Conservation (phyloP, 1,140 invertebrate species). For the Cyclargus thomasi region DNA sequence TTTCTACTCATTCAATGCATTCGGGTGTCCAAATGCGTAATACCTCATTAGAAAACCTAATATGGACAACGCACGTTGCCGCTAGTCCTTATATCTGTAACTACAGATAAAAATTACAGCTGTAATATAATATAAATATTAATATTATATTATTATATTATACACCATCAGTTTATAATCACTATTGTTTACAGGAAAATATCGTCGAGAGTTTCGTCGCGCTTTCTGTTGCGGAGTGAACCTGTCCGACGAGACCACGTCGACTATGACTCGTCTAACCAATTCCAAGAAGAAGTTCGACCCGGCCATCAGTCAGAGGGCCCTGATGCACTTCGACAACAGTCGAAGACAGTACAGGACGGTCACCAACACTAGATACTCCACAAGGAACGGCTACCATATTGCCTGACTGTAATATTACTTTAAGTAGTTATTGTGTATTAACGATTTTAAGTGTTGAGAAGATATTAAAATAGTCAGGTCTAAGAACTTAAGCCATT, state of each 20-base stretch:
- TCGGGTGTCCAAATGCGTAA: too few relatives aligned
- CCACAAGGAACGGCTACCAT: neutral
- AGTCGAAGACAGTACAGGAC: conserved; percentile 20
- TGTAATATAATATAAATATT: too few relatives aligned
- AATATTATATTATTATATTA: too few relatives aligned
- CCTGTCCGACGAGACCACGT: conserved; percentile 35
- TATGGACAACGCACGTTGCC: too few relatives aligned
- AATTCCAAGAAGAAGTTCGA: conserved; percentile 40
- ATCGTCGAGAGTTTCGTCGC: conserved; percentile 78
- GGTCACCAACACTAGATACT: conserved; percentile 12
- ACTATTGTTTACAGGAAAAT: conserved; percentile 76
- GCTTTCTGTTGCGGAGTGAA: conserved; percentile 72
- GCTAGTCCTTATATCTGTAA: too few relatives aligned
- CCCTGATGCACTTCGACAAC: conserved; percentile 16
- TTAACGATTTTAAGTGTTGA: too few relatives aligned
- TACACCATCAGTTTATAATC: too few relatives aligned
- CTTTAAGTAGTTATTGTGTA: neutral
- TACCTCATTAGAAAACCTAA: too few relatives aligned
- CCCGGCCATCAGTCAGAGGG: conserved; percentile 1
- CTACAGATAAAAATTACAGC: too few relatives aligned
- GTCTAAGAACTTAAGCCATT: too few relatives aligned
- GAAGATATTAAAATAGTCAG: too few relatives aligned
- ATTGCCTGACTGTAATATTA: neutral
- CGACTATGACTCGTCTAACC: conserved; percentile 42
- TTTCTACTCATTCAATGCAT: too few relatives aligned